Evolutionary conservation across 2,113 vertebrate genomes (phyloP).

Genomic region (Eptesicus fuscus): DNA sequence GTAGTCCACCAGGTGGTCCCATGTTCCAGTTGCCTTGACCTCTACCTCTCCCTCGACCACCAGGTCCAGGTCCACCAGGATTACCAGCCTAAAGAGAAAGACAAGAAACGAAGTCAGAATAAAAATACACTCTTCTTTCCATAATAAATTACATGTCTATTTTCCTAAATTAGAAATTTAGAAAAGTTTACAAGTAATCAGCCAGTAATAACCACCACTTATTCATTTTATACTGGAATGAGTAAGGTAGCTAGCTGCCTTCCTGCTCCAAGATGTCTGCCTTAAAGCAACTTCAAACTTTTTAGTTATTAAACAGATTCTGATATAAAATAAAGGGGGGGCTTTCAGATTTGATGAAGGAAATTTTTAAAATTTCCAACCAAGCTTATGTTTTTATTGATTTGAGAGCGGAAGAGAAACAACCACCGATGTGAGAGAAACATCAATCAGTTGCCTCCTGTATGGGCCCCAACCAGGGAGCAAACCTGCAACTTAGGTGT

Average conservation of each 20-base stretch:
- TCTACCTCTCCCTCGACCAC: slow-evolving; percentile 94
- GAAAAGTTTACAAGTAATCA: background rate
- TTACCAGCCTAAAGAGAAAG: slow-evolving; percentile 87
- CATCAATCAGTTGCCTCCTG: background rate
- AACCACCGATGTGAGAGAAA: background rate
- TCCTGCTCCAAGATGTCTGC: background rate
- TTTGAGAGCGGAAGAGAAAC: background rate
- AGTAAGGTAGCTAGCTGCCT: background rate
- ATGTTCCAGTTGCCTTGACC: slow-evolving; percentile 99
- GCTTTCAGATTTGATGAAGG: background rate
- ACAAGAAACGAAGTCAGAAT: background rate
- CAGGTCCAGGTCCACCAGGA: slow-evolving; percentile 92
- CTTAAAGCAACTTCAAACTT: background rate
- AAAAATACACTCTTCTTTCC: background rate
- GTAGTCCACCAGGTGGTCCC: slow-evolving; percentile 97
- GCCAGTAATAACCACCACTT: background rate
- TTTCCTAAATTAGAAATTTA: slow-evolving; percentile 11
- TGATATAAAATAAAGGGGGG: background rate
- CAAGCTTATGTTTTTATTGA: background rate
- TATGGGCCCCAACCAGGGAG: background rate
- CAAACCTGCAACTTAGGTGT: background rate
- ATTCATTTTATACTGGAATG: background rate
- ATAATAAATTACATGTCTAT: background rate
- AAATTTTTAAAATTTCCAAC: background rate
- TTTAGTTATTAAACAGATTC: background rate